A percentile compares a stretch with the other conserved stretches of the same genome.
Evolutionary conservation across 2,113 vertebrate genomes (phyloP).

Genomic region (Sakesphorus luctuosus): DNA sequence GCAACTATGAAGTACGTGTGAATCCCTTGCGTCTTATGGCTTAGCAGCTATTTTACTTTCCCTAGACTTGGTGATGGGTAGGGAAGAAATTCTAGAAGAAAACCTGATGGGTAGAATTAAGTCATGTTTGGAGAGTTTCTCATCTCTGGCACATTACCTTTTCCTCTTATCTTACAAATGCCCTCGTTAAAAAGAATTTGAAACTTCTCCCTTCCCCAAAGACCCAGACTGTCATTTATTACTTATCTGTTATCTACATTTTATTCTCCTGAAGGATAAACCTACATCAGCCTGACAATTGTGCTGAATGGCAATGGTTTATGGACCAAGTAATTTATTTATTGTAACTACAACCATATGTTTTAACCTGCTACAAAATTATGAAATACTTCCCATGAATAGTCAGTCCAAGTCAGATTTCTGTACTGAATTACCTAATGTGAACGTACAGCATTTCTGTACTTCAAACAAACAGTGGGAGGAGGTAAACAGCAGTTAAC

Average conservation of each 20-base stretch:
- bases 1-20: not conserved
- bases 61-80: not conserved
- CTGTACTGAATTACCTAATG: not conserved
- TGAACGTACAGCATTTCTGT: constrained; percentile 2
- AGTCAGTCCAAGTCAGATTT: constrained; percentile 4
- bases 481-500: not conserved
- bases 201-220: not conserved
- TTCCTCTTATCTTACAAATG: not conserved
- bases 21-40: not conserved
- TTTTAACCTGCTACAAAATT: constrained; percentile 35
- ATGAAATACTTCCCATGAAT: constrained; percentile 20
- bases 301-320: constrained; percentile 7
- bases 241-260: not conserved
- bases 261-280: constrained; percentile 3
- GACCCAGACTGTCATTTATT: not conserved
- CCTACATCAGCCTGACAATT: not conserved
- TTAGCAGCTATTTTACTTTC: not conserved
- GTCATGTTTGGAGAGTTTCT: not conserved
- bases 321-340: constrained; percentile 25
- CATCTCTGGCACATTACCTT: not conserved
- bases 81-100: not conserved
- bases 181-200: not conserved
- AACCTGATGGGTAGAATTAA: not conserved
- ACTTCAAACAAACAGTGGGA: constrained; percentile 3
- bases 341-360: constrained; percentile 40